These are phyloP conservation scores for Scaptomyza hsui DNA, from an alignment of 1,140 invertebrate species.

Conservation along the genomic window DNA sequence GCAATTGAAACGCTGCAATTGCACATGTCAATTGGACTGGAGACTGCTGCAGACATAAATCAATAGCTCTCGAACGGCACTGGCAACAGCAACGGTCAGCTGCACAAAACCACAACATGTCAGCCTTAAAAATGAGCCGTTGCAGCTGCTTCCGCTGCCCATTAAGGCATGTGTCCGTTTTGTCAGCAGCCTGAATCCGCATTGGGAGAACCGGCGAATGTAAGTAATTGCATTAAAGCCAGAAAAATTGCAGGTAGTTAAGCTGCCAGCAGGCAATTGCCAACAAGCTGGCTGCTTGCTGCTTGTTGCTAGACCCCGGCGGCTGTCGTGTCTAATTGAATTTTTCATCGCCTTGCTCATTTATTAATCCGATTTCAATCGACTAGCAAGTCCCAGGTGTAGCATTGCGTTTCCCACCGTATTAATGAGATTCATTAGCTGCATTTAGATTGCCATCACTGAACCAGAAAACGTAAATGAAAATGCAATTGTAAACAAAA, in stretches of 20 bases:
- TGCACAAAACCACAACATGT: constrained; percentile 60
- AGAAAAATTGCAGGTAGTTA: constrained; percentile 74
- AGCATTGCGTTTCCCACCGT: constrained; percentile 46
- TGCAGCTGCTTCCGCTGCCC: constrained; percentile 68
- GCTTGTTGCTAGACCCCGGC: constrained; percentile 15
- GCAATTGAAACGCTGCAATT: background rate
- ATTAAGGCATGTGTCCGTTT: constrained; percentile 58
- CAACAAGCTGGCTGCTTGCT: too few species aligned
- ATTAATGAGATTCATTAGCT: constrained; percentile 79
- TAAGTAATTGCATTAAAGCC: constrained; percentile 72
- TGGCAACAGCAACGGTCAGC: constrained; percentile 7
- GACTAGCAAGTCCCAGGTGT: constrained; percentile 44
- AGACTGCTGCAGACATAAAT: constrained; percentile 71
- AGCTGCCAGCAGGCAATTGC: constrained; percentile 22
- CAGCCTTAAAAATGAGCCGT: constrained; percentile 68
- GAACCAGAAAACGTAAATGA: constrained; percentile 31
- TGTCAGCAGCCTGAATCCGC: constrained; percentile 26
- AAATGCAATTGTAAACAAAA: constrained; percentile 32
- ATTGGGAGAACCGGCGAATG: constrained; percentile 9
- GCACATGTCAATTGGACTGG: constrained; percentile 55
- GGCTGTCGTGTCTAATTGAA: constrained; percentile 65
- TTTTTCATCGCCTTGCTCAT: constrained; percentile 68
- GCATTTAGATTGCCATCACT: constrained; percentile 67
- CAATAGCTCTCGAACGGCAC: constrained; percentile 41
- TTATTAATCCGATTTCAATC: constrained; percentile 82